Base-by-base conservation (phyloP, 2,888 invertebrate species). In the Homarus gammarus region DNA sequence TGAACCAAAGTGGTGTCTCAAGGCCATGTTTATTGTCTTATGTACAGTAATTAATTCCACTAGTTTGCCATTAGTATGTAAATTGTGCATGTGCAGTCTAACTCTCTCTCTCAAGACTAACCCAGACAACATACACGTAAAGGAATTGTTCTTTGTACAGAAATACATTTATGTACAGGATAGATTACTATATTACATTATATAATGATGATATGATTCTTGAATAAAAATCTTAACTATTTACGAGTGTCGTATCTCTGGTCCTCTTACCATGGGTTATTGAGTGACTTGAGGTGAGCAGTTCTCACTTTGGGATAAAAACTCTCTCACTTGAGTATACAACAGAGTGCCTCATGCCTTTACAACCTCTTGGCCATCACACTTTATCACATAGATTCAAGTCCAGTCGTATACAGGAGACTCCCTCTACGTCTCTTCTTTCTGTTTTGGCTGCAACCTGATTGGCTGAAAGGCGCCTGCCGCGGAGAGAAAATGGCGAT, bases 381-480 rank as follows among this genome's bases (percentile, higher is more conserved):
- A 49, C 77, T 64, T 49, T 40, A 44, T 77, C 44, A 31, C 77
- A 77, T 49, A 27, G n/a, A 27, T 33, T 40, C 27, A 18, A 78
- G 78, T 51, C 49, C 78, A 78, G 78, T 73, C 18, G 49, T 1
- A 3, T 22, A 40, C n/a, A 2, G 33, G 10, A 18, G 15, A 82
- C 6, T 12, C 22, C 44, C 31, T 64, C 77, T 90, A 90, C 82
- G 90, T 86, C 36, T 90, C 87, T 40, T 90, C 90, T 61, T 90
- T 87, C 61, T 61, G 83, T 49, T 78, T 87, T 44, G 87, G 68
- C 61, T 83, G 87, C 83, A 90, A 61, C 64, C 87, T 51, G 77
- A 90, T 87, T 36, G 90, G 90, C 68, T 87, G 90, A 68, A 90
- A 90, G 49, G 90, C 90, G 36, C 90, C 87, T 18, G 90, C 70